Percentiles rank a stretch among this genome's conserved stretches.
These are phyloP conservation scores for Rhabditophanes sp. DNA, from an alignment of 2,888 invertebrate genomes.

Conservation along the genomic window DNA sequence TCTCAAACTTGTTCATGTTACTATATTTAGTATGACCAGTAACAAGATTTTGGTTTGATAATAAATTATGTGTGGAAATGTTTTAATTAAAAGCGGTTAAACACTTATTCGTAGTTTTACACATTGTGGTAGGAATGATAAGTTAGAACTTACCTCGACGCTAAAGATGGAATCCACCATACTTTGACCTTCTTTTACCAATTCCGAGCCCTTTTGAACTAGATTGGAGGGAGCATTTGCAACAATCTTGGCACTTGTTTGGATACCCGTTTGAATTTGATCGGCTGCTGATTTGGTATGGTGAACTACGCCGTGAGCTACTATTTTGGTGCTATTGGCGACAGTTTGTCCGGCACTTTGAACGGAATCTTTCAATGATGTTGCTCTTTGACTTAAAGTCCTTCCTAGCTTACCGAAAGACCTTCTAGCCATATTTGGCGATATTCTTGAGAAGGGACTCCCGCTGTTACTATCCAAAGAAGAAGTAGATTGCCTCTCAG, in stretches of 20 bases:
- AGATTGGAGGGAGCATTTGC: constrained; percentile 48
- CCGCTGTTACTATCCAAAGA: constrained; percentile 13
- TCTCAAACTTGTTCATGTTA: too few species aligned
- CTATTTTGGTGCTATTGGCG: constrained; percentile 36
- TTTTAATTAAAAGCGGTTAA: too few species aligned
- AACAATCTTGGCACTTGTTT: constrained; percentile 36
- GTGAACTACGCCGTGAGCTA: constrained; percentile 41
- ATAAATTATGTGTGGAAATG: too few species aligned
- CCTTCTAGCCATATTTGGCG: constrained; percentile 34
- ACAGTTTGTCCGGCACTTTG: constrained; percentile 36
- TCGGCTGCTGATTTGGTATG: constrained; percentile 44
- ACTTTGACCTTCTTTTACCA: constrained; percentile 20
- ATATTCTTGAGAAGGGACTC: constrained; percentile 24
- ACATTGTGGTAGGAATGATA: too few species aligned
- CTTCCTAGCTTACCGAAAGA: constrained; percentile 39
- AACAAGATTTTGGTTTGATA: too few species aligned
- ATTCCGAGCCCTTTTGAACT: constrained; percentile 55
- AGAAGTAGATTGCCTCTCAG: not conserved
- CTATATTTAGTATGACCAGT: too few species aligned
- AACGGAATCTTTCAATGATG: constrained; percentile 32
- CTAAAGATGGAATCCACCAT: constrained; percentile 11
- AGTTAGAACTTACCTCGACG: too few species aligned
- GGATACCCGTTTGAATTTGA: constrained; percentile 38
- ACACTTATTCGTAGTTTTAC: too few species aligned
- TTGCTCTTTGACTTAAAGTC: constrained; percentile 36